These are phyloP conservation scores for Quadroppia sp. DNA, from an alignment of 2,888 invertebrate genomes.

Conservation along the genomic window DNA sequence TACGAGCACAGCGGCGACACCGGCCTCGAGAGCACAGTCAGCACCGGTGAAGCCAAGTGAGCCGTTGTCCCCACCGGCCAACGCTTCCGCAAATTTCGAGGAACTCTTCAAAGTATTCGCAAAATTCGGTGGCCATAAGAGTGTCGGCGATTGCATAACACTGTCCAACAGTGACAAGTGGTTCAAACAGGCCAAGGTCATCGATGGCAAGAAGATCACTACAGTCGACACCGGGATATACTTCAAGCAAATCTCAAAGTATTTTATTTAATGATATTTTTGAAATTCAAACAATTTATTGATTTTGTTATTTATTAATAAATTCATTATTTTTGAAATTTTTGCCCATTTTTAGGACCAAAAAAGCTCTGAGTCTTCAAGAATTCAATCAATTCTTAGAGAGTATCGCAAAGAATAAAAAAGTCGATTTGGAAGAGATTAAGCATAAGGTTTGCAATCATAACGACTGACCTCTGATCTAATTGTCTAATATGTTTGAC, in stretches of 20 bases:
- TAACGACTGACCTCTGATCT: not conserved
- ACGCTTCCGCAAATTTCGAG: constrained; percentile 55
- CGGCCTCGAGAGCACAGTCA: not conserved
- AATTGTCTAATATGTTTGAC: not conserved
- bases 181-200: constrained; percentile 82
- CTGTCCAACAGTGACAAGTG: constrained; percentile 88
- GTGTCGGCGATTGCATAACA: constrained; percentile 77
- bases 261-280: constrained; percentile 49
- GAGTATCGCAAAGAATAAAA: constrained; percentile 76
- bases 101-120: constrained; percentile 74
- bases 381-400: constrained; percentile 82
- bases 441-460: constrained; percentile 63
- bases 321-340: constrained; percentile 4
- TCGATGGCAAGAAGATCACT: constrained; percentile 68
- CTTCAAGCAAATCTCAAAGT: constrained; percentile 77
- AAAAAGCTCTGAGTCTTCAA: constrained; percentile 59
- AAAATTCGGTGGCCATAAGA: constrained; percentile 79
- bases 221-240: constrained; percentile 86
- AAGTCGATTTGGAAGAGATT: constrained; percentile 70
- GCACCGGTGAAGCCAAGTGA: not conserved
- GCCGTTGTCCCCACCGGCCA: constrained; percentile 26
- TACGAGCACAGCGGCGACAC: not conserved
- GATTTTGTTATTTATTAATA: not conserved
- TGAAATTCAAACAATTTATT: too few relatives aligned
- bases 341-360: constrained; percentile 45